A percentile compares a stretch with the other conserved stretches of the same genome.
Evolutionary conservation across 2,797 vertebrate genomes (phyloP).

Genomic region (Mus spretus): DNA sequence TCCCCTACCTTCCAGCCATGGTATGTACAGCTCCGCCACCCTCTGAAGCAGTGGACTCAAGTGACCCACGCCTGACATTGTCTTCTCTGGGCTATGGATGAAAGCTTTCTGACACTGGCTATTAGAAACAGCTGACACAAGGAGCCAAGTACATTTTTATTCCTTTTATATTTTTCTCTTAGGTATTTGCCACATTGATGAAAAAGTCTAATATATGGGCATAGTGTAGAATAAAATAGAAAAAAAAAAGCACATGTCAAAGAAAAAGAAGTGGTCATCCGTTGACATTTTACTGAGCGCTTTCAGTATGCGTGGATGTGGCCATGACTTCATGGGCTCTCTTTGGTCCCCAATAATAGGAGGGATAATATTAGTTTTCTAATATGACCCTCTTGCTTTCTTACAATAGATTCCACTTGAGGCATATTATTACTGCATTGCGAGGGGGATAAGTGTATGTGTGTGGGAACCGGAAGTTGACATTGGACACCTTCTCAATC

Average conservation of each 20-base stretch:
- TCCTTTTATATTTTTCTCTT: background rate
- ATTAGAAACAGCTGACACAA: background rate
- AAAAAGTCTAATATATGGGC: background rate
- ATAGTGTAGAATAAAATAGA: background rate
- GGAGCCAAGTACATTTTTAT: background rate
- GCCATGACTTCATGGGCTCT: background rate
- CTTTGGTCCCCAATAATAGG: background rate
- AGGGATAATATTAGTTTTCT: background rate
- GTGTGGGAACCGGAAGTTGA: background rate
- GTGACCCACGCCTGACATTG: no score
- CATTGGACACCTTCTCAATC: background rate
- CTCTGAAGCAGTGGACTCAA: background rate
- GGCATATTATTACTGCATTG: background rate
- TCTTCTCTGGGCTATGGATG: background rate
- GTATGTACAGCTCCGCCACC: background rate
- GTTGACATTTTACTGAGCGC: background rate
- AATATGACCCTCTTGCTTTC: background rate
- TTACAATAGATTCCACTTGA: slow-evolving; percentile 36
- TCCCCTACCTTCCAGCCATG: background rate
- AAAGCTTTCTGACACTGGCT: background rate
- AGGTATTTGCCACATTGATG: background rate
- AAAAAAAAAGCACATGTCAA: background rate
- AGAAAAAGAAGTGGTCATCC: background rate
- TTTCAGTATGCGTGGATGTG: background rate
- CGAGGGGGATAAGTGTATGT: background rate